Base-by-base conservation (phyloP, 2,888 invertebrate species). In the Aproaerema taeniolella region DNA sequence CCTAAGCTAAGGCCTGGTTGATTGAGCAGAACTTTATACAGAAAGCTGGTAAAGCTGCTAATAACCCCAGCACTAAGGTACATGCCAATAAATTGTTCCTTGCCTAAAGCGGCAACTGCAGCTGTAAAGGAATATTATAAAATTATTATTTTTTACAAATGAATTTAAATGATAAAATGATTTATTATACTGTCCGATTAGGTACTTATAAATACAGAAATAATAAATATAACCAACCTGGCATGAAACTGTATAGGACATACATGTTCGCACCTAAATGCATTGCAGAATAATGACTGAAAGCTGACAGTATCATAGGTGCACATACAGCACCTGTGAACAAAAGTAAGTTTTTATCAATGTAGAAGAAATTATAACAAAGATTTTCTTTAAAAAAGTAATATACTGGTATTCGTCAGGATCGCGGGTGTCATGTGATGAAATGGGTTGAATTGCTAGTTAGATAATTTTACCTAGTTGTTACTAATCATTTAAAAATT, bases 211-310 rank as follows among this genome's bases (percentile, higher is more conserved):
- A n/a, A n/a, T n/a, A n/a, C n/a, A n/a, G 20, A 20, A 20, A 20
- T 7, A 20, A 20, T 20, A 20, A 4, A 20, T 32, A 20, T 7
- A 33, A 28, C 46, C 49, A 58, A 86, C 86, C 85, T 71, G 86
- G 86, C 86, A 85, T 91, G 65, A 97, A 97, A 66, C 93, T 95
- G 73, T 95, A 94, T 15, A 99, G 85, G 29, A 97, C 98, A 81
- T 95, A 98, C 98, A 99, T 99, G 77, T 99, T 99, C 38, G 94
- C 92, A 53, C 92, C 91, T 43, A 98, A 88, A 82, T 99, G 99
- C 48, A 96, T 80, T 25, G 91, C 75, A 1, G 94, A 94, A 61
- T 93, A 93, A 72, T 99, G 99, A 61, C 98, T 98, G 78, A 99
- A 99, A 20, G 94, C 94, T n/a, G 96, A 96, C 2, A 98, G 80